Base-by-base conservation (phyloP, 2,113 vertebrate species). In the Hylia prasina region DNA sequence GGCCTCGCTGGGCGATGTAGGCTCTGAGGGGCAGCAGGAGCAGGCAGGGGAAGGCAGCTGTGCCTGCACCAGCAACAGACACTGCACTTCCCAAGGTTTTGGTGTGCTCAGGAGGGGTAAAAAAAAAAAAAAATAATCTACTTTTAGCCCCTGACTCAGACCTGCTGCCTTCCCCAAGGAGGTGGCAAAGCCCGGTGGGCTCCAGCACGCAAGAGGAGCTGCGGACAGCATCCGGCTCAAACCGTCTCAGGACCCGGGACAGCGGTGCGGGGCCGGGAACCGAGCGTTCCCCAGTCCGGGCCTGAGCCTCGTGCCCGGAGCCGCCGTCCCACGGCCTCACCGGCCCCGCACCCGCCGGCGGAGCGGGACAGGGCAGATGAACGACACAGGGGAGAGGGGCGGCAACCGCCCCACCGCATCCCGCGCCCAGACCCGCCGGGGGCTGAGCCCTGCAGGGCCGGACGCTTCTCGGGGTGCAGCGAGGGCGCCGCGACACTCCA, bases 401-500 rank as follows among this genome's bases (percentile, higher is more conserved):
- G 5, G 50, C 8, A 17, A 28, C 44, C 3, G 10, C 19, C 11
- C 1, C 30, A 12, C 30, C 53, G n/a, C 2, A 16, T 15, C 42
- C n/a, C 10, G 12, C 27, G 11, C 44, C 40, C 19, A 20, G 13
- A 4, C 3, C 60, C 4, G 37, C 65, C 21, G 7, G 4, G 19
- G 7, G 14, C 39, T 5, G 27, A 27, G 69, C 35, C 33, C 73
- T 11, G 42, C 61, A 2, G 6, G 18, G 30, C 73, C 10, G 22
- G 58, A 23, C 17, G 15, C 23, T 45, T 25, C 47, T 31, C 2
- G 20, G 14, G 5, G 50, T 13, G 77, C 56, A 8, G 40, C 28
- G 22, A n/a, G 24, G 31, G 54, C 40, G 22, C 40, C 10, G 5
- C 6, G n/a, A 2, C 15, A 0, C 37, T 15, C 15, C 12, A 8